A percentile compares a stretch with the other conserved stretches of the same genome.
phyloP scores from a whole-genome alignment of 2,797 vertebrate genomes.

The Melanotaenia boesemani region DNA sequence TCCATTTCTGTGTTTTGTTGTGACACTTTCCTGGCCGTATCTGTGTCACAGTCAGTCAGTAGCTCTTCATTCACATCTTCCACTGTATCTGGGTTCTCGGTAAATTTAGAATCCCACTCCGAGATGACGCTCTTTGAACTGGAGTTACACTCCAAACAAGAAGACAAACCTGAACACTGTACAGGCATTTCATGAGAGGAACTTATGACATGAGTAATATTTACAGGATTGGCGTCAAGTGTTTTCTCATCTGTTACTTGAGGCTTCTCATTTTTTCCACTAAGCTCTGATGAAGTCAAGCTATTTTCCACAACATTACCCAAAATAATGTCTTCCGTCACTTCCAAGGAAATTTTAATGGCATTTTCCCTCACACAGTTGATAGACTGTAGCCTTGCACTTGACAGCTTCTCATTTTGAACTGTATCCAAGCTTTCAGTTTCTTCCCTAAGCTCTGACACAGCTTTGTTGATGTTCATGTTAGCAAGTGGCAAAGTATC shows the following conservation, averaged over 20 bases:
- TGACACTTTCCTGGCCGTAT: not conserved
- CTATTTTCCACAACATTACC: conserved; percentile 33
- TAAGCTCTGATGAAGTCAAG: conserved; percentile 21
- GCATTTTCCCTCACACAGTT: conserved; percentile 11
- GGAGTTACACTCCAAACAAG: conserved; percentile 15
- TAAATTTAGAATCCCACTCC: conserved; percentile 26
- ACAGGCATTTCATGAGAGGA: conserved; percentile 32
- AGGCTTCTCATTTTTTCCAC: conserved; percentile 15
- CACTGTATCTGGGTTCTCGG: not conserved
- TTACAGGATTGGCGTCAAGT: conserved; percentile 16
- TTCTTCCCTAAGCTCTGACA: conserved; percentile 11
- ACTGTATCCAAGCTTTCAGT: not conserved
- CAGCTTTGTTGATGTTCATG: not conserved
- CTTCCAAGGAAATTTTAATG: conserved; percentile 35
- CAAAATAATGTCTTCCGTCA: conserved; percentile 48
- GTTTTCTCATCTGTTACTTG: conserved; percentile 29
- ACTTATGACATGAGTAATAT: conserved; percentile 52
- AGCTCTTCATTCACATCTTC: conserved; percentile 15
- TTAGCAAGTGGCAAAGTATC: not conserved
- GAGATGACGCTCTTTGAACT: conserved; percentile 27
- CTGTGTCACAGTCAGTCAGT: not conserved
- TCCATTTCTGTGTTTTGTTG: conserved; percentile 10
- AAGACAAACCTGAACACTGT: conserved; percentile 20
- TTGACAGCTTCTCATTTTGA: conserved; percentile 30
- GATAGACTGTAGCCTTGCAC: conserved; percentile 22